phyloP scores from a whole-genome alignment of 2,113 vertebrate genomes.

The Rhabdornis inornatus region DNA sequence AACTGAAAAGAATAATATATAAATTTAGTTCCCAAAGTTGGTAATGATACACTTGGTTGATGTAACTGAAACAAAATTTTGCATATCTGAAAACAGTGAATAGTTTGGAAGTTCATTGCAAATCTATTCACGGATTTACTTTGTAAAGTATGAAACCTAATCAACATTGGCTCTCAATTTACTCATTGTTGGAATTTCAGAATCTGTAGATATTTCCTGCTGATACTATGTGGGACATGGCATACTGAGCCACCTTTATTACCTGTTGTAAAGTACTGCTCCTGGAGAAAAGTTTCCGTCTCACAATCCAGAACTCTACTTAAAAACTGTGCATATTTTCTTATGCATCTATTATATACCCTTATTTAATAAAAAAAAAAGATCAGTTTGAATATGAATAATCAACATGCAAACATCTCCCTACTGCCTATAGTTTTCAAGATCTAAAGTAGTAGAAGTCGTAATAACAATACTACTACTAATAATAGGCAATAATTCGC shows the following conservation, averaged over 20 bases:
- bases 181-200: neutral
- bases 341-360: neutral
- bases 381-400: neutral
- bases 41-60: neutral
- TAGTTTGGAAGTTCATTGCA: neutral
- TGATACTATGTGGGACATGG: neutral
- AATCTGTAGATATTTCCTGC: neutral
- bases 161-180: neutral
- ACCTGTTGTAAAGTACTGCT: neutral
- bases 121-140: neutral
- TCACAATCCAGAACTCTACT: neutral
- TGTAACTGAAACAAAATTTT: neutral
- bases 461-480: neutral
- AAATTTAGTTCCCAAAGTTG: neutral
- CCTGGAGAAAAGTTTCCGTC: neutral
- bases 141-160: neutral
- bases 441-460: neutral
- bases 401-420: neutral
- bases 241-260: neutral
- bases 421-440: neutral
- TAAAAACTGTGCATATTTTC: neutral
- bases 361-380: neutral
- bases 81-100: neutral
- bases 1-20: neutral
- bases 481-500: neutral